Evolutionary conservation across 2,113 vertebrate genomes (phyloP), one percentile per base, ranked within the genome.

Genomic region (Clarias gariepinus): DNA sequence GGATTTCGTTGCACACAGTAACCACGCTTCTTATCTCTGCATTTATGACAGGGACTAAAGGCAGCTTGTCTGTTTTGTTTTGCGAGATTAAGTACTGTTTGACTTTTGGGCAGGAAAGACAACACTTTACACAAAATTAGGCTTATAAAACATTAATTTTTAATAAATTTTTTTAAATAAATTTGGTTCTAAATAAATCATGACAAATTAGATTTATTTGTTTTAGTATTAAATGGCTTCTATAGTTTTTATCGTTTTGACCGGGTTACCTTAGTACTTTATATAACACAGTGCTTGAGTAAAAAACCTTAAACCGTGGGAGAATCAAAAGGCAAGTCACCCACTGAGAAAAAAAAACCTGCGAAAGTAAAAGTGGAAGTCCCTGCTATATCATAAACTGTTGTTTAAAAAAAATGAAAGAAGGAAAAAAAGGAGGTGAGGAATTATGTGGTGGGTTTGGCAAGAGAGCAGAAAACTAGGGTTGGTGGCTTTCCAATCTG

Each of bases 401-500:
- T 73, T 90, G 64, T 81, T 85, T 2, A 3, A 81, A 69, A 83
- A 47, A 86, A 87, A 77, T 53, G n/a, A 15, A 76, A 66, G 73
- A 79, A 12, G 55, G 36, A 36, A 83, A 64, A 71, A 23, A 74
- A 76, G 82, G 83, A 66, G 57, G 82, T 25, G 57, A 66, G 47
- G 66, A 78, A 84, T 88, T 88, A 80, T 78, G 30, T 89, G 68
- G 87, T 85, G 71, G 87, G 91, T 81, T 89, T 92, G 90, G 92
- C 91, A 90, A 81, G 25, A 55, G 88, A 76, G 88, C 88, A 90
- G 89, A 91, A 91, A 91, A 90, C 83, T 82, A 87, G 89, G 91
- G 80, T 90, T 91, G 86, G 90, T 92, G 88, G 88, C 90, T 89
- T 93, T 93, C 90, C 91, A 89, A 88, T 84, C 89, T 92, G 93